Conservation (phyloP, 2,113 vertebrate genomes). For the Anolis sagrei region DNA sequence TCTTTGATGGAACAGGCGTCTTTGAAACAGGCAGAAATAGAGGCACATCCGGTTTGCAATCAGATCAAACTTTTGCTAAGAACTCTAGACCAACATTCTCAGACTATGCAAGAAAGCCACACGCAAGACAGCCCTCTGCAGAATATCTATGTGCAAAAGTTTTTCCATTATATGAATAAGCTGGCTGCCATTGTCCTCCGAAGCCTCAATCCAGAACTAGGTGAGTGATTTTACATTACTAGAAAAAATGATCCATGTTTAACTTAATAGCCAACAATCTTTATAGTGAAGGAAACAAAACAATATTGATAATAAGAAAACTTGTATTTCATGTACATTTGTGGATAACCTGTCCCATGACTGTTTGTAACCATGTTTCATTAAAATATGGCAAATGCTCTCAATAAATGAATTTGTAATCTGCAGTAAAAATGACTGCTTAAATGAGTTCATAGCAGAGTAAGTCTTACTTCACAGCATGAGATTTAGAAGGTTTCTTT, state of each 20-base stretch:
- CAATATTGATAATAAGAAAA: not conserved
- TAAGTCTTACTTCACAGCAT: not conserved
- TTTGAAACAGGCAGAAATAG: slow-evolving; percentile 83
- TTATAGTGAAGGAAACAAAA: not conserved
- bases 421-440: not conserved
- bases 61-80: slow-evolving; percentile 87
- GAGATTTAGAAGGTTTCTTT: slow-evolving; percentile 18
- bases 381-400: not conserved
- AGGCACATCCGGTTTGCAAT: slow-evolving; percentile 83
- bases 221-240: slow-evolving; percentile 61
- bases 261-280: not conserved
- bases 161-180: slow-evolving; percentile 87
- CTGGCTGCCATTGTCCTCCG: slow-evolving; percentile 85
- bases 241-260: not conserved
- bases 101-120: slow-evolving; percentile 44
- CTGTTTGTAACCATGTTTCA: not conserved
- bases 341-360: not conserved
- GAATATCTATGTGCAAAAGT: slow-evolving; percentile 82
- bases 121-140: slow-evolving; percentile 43
- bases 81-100: slow-evolving; percentile 79
- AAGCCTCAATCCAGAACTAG: slow-evolving; percentile 86
- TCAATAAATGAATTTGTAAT: not conserved
- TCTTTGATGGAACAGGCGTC: slow-evolving; percentile 85
- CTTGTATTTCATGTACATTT: not conserved
- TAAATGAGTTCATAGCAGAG: not conserved